Evolutionary conservation across 2,888 invertebrate species (phyloP), one percentile per base, ranked within the genome.

Genomic region (Sussaba pulchella): DNA sequence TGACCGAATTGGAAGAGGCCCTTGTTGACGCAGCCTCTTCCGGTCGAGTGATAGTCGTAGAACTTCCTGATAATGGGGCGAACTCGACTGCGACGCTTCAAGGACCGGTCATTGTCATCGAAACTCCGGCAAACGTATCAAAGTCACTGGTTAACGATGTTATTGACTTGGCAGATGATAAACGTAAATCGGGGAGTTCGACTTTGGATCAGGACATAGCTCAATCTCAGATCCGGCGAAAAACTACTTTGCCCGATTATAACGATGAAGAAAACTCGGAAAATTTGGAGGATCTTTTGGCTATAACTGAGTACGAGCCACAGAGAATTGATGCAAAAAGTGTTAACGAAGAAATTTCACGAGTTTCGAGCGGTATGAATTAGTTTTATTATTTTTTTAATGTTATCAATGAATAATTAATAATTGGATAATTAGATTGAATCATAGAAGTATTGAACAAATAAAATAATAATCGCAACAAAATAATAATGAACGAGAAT

Each of bases 231-330:
- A 43, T 9, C 67, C 41, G 8, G 73, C 9, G 12, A 14, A 72
- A 63, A 72, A 17, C 47, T 9, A 36, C 9, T 31, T 19, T 26
- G 2, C n/a, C 3, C 2, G 41, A 82, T 14, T 78, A 82, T 21
- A 74, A 75, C 0, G 74, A 83, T n/a, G 50, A 82, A 0, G 85
- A 81, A 9, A 84, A 86, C 47, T n/a, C 86, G 21, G 87, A 87
- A 47, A 84, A 83, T 41, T 71, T 88, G 19, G 85, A 86, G n/a
- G 83, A 85, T 3, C 85, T 88, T 12, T 66, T 88, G 14, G 85
- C 88, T 1, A 70, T 86, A 3, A 78, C 86, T 0, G 85, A 82
- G 10, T 91, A 90, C 75, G 91, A 91, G 43, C 87, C 91, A 0
- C 86, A 88, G 69, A 88, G 87, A 57, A 85, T 90, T 59, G 78